Evolutionary conservation across 53 echinoderm and acorn worm genomes (phyloP), one percentile per base, ranked within the genome.

Genomic region (Apostichopus leukothele): DNA sequence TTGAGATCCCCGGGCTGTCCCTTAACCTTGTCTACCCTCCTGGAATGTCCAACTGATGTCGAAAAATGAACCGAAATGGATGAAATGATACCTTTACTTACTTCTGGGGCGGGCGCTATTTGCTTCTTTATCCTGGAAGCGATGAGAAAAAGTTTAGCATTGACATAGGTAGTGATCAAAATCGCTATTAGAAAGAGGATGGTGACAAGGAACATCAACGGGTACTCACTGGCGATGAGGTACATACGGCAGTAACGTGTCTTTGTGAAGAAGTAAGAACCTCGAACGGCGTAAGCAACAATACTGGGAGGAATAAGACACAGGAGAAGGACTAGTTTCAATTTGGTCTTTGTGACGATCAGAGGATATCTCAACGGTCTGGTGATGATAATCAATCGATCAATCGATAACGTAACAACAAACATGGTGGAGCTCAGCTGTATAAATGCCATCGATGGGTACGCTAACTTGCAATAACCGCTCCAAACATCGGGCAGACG

Each of bases 381-480:
- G 14, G 61, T 60, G 16, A 85, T 85, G 10, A 85, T 85, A 11
- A 85, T 63, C 22, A 85, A 50, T 5, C 85, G 63, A 67, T 85
- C 85, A 12, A 85, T 67, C 9, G 85, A 85, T 10, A 85, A 60
- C 14, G 16, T 67, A 11, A 85, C 85, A 11, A 85, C 85, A 27
- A 85, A 85, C 66, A 85, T 63, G 66, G 85, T 85, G 4, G 85
- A 85, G 11, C 85, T 66, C 5, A 85, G 85, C 68, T 85, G 85
- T 60, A 85, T 85, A 11, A 85, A 85, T 10, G 85, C 85, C 85
- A 85, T 85, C 0, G 85, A 85, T 50, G 85, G 85, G 67, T 85
- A 85, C 1, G 85, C 85, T 6, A 85, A 11, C 51, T 85, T 85
- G 26, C 85, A 85, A 51, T 85, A 85, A 67, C 67, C 85, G 12